Evolutionary conservation across 2,888 invertebrate genomes (phyloP).

Genomic region (Bedellia somnulentella): DNA sequence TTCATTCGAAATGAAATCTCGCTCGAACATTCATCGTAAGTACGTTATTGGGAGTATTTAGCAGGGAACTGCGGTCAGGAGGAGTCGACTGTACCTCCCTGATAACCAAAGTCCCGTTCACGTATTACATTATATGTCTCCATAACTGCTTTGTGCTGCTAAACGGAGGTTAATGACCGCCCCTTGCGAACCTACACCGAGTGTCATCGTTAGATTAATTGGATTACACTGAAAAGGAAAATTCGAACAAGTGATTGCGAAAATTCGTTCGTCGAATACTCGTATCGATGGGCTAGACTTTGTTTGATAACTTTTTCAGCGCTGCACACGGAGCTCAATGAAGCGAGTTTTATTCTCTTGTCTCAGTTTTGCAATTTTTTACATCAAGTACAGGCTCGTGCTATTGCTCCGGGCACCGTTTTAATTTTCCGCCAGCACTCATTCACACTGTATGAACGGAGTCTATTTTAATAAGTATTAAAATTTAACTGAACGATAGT

Average conservation of each 20-base stretch:
- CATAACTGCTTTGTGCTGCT: conserved; percentile 19
- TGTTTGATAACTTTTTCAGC: too few species aligned
- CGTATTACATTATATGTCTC: neutral
- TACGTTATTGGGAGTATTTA: conserved; percentile 41
- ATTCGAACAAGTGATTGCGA: too few species aligned
- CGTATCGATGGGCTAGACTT: too few species aligned
- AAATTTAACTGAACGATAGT: conserved; percentile 52
- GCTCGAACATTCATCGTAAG: conserved; percentile 33
- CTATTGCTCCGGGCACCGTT: conserved; percentile 46
- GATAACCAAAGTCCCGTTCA: conserved; percentile 28
- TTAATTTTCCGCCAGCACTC: conserved; percentile 56
- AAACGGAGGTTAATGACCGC: conserved; percentile 10
- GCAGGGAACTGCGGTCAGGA: conserved; percentile 29
- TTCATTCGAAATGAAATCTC: conserved; percentile 42
- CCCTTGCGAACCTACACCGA: conserved; percentile 7
- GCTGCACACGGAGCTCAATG: too few species aligned
- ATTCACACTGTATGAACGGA: conserved; percentile 51
- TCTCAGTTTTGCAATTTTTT: conserved; percentile 30
- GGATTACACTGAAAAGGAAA: too few species aligned
- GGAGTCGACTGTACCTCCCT: conserved; percentile 26
- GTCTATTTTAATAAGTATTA: conserved; percentile 59
- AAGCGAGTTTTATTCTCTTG: conserved; percentile 32
- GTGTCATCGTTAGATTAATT: conserved; percentile 15
- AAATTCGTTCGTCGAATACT: too few species aligned
- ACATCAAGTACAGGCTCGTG: conserved; percentile 18